Conservation (phyloP, 2,888 invertebrate species). For the Monochamus alternatus region DNA sequence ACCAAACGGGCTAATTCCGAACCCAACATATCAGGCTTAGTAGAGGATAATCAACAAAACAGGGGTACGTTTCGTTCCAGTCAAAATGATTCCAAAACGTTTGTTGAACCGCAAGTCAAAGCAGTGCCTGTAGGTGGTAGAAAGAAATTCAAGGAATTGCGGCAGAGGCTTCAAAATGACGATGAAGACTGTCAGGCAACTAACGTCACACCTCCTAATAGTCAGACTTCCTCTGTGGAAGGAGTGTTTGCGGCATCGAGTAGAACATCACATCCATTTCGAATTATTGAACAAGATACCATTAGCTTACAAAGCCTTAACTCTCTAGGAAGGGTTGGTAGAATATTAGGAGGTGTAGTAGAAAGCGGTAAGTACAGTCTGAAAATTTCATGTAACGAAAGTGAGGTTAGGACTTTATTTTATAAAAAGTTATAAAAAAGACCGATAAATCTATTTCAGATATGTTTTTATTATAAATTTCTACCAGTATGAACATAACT, state of each 20-base stretch:
- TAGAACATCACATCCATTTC: slow-evolving; percentile 83
- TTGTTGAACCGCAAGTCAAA: slow-evolving; percentile 52
- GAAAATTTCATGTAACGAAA: no score
- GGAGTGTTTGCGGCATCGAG: slow-evolving; percentile 80
- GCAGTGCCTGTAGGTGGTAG: slow-evolving; percentile 72
- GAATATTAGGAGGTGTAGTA: slow-evolving; percentile 79
- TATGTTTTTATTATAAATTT: no score
- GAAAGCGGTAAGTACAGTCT: slow-evolving; percentile 43
- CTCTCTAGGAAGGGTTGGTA: slow-evolving; percentile 87
- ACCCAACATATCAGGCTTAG: slow-evolving; percentile 62
- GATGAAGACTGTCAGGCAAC: slow-evolving; percentile 79
- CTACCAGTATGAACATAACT: no score
- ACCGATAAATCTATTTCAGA: no score
- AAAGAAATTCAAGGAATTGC: slow-evolving; percentile 86
- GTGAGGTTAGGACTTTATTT: no score
- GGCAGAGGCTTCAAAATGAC: slow-evolving; percentile 90
- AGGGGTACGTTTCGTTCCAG: slow-evolving; percentile 10
- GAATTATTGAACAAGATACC: slow-evolving; percentile 90
- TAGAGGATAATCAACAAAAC: slow-evolving; percentile 43
- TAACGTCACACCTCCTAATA: slow-evolving; percentile 78
- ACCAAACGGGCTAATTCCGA: slow-evolving; percentile 65
- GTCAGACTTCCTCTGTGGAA: slow-evolving; percentile 85
- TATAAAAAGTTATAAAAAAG: no score
- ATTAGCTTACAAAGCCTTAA: slow-evolving; percentile 92
- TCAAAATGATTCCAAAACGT: slow-evolving; percentile 35